Evolutionary conservation across 2,113 vertebrate species (phyloP).

Genomic region (Hippopotamus amphibius): DNA sequence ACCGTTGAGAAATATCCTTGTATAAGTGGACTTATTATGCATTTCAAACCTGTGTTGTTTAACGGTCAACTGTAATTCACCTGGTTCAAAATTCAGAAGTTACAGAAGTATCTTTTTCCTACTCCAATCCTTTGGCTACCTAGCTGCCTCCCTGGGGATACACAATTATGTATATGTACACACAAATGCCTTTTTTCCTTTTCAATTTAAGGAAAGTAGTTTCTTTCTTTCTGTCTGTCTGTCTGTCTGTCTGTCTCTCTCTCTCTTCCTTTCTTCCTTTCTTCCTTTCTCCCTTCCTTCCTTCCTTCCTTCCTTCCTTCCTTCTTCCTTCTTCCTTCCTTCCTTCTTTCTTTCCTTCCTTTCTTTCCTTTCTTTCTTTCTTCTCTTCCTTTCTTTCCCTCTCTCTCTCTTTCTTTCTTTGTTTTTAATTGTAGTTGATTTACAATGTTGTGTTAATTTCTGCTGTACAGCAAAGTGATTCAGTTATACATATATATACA

Average conservation of each 20-base stretch:
- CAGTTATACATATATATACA: not conserved
- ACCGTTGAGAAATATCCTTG: not conserved
- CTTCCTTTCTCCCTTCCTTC: too few species aligned
- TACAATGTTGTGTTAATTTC: not conserved
- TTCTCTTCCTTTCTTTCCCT: too few species aligned
- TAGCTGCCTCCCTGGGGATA: not conserved
- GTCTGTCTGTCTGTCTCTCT: too few species aligned
- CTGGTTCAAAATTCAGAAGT: conserved; percentile 1
- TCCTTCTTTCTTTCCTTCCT: too few species aligned
- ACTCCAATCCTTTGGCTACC: not conserved
- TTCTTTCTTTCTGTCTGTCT: not conserved
- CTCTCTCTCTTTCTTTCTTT: too few species aligned
- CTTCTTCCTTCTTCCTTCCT: too few species aligned
- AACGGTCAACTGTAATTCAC: not conserved
- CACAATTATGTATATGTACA: not conserved
- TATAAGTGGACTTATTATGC: not conserved
- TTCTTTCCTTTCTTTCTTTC: too few species aligned
- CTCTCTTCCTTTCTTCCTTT: too few species aligned
- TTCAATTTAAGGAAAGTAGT: conserved; percentile 6
- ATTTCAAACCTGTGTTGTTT: not conserved
- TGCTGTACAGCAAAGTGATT: not conserved
- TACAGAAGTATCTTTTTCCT: not conserved
- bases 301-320: too few species aligned
- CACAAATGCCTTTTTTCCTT: not conserved
- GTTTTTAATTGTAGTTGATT: not conserved